phyloP scores from a whole-genome alignment of 2,888 invertebrate species.

The Himalopsyche kuldschensis region DNA sequence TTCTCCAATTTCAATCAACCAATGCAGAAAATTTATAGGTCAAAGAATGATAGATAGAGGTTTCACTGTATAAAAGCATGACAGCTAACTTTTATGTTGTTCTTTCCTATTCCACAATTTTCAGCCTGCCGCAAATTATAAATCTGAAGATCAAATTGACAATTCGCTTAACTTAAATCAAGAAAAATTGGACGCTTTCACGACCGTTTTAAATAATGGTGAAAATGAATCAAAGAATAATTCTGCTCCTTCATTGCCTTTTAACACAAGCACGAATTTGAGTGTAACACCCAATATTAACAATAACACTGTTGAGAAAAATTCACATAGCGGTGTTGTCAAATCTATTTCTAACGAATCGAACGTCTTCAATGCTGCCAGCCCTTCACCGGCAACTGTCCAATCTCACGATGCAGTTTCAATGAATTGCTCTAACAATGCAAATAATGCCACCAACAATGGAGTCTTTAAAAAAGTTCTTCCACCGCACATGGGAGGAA shows the following conservation, averaged over 20 bases:
- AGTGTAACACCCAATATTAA: constrained; percentile 19
- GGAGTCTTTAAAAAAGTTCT: constrained; percentile 42
- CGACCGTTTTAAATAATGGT: constrained; percentile 27
- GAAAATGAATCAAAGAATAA: constrained; percentile 16
- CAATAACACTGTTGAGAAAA: constrained; percentile 26
- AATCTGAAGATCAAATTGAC: constrained; percentile 26
- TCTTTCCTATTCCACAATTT: constrained; percentile 41
- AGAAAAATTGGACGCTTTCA: constrained; percentile 37
- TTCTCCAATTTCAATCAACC: too few species aligned
- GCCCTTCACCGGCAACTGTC: background rate
- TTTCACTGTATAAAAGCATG: constrained; percentile 29
- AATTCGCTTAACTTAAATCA: constrained; percentile 27
- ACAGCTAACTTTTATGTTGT: constrained; percentile 41
- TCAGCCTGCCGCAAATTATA: constrained; percentile 33
- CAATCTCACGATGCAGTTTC: background rate
- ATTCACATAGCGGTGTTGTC: background rate
- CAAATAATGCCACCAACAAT: constrained; percentile 33
- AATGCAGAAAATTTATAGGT: too few species aligned
- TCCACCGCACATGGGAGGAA: constrained; percentile 45
- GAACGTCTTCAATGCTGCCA: constrained; percentile 15
- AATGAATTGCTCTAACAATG: constrained; percentile 18
- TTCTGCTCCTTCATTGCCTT: background rate
- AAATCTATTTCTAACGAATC: constrained; percentile 1
- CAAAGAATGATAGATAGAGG: background rate
- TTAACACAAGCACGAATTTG: constrained; percentile 23